Percentiles rank a stretch among this genome's conserved stretches.
Evolutionary conservation across 1,140 invertebrate species (phyloP).

Genomic region (Xylocopa sonorina): DNA sequence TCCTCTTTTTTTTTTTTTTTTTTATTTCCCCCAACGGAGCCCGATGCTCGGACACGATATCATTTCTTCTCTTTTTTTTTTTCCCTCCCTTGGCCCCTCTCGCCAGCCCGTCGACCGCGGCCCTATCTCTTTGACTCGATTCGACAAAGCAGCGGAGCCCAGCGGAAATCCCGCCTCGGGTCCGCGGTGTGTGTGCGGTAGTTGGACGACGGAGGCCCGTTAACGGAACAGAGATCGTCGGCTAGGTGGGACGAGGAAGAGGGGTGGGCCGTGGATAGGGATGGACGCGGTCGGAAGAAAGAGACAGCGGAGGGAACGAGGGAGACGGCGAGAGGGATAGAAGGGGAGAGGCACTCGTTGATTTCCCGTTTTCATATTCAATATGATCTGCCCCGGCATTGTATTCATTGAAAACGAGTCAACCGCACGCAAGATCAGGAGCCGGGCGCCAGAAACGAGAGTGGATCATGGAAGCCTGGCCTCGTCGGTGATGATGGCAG

Average conservation of each 20-base stretch:
- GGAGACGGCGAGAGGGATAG: not conserved
- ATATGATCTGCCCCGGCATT: slow-evolving; percentile 81
- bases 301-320: not conserved
- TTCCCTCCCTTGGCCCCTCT: not conserved
- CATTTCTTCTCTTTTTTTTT: slow-evolving; percentile 16
- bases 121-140: slow-evolving; percentile 57
- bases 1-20: not conserved
- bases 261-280: not conserved
- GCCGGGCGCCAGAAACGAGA: slow-evolving; percentile 71
- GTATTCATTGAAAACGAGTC: slow-evolving; percentile 82
- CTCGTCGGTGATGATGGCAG: slow-evolving; percentile 59
- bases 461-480: slow-evolving; percentile 72
- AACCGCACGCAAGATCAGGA: slow-evolving; percentile 81
- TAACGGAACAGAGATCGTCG: not conserved
- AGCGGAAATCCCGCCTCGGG: slow-evolving; percentile 47
- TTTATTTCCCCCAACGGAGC: too few species aligned
- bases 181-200: slow-evolving; percentile 19
- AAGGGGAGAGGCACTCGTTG: slow-evolving; percentile 74
- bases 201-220: slow-evolving; percentile 23
- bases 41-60: slow-evolving; percentile 46
- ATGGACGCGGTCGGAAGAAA: not conserved
- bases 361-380: slow-evolving; percentile 82
- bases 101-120: slow-evolving; percentile 7
- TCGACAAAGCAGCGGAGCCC: slow-evolving; percentile 66
- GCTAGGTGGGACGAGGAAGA: not conserved